phyloP scores from a whole-genome alignment of 2,888 invertebrate species.

The Caenorhabditis sinica region DNA sequence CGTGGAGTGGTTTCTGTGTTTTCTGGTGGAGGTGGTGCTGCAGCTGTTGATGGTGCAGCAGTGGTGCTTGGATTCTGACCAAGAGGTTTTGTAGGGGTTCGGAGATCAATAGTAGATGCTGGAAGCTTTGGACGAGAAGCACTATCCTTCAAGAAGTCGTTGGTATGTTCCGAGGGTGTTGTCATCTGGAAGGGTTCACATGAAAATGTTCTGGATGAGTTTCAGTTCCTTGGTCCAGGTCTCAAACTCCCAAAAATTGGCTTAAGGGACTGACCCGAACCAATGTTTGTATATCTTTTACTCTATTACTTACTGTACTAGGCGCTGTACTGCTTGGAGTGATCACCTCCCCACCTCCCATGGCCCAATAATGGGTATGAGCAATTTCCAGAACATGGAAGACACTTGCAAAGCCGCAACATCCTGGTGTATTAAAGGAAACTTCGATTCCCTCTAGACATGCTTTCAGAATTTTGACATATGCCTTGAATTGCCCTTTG shows the following conservation, averaged over 20 bases:
- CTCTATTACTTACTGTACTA: slow-evolving; percentile 57
- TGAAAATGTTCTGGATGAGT: too few species aligned
- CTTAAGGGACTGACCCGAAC: too few species aligned
- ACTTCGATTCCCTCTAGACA: slow-evolving; percentile 92
- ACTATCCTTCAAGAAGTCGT: slow-evolving; percentile 43
- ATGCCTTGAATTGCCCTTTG: slow-evolving; percentile 96
- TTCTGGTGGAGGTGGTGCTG: not conserved
- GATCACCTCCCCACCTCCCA: slow-evolving; percentile 67
- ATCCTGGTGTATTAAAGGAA: slow-evolving; percentile 87
- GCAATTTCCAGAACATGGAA: slow-evolving; percentile 98
- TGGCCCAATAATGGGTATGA: slow-evolving; percentile 94
- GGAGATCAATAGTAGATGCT: slow-evolving; percentile 70
- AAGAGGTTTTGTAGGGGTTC: slow-evolving; percentile 72
- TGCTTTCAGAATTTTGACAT: slow-evolving; percentile 93
- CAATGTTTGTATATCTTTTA: too few species aligned
- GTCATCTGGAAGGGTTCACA: slow-evolving; percentile 56
- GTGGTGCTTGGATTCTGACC: slow-evolving; percentile 29
- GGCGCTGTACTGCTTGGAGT: slow-evolving; percentile 68
- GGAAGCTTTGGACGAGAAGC: slow-evolving; percentile 65
- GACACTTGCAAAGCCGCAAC: slow-evolving; percentile 96
- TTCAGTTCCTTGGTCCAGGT: too few species aligned
- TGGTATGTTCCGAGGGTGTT: slow-evolving; percentile 46
- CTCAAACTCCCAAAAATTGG: too few species aligned
- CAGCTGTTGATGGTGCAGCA: slow-evolving; percentile 2
- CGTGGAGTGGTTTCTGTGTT: not conserved